Base-by-base conservation (phyloP, 1,140 invertebrate genomes). In the Pollicipes pollicipes region DNA sequence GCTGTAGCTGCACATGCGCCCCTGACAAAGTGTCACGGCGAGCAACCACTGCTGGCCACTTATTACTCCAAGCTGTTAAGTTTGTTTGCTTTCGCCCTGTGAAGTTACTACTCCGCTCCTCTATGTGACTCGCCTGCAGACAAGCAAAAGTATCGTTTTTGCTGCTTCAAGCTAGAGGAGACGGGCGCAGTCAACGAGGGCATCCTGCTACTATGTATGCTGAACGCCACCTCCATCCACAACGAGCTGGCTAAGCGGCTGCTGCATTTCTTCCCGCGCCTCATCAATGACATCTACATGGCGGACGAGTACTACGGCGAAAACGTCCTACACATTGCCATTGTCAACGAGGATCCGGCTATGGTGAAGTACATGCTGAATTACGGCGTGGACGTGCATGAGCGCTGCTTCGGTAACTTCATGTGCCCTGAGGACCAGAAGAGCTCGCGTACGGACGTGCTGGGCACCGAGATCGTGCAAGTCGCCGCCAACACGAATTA, bases 391-490 rank as follows among this genome's bases (percentile, higher is more conserved):
- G 87, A 98, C 78, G 88, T 91, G 58, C 87, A 96, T 75, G 91
- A 95, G 79, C 81, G 95, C 30, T 95, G 92, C 76, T 90, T 88
- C 74, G 96, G 96, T 0, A 94, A 91, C 75, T 98, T 98, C 76
- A 98, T 98, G 89, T 90, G 89, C 71, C 91, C 95, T 0, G 95
- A 98, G 80, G 97, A 99, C 80, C 95, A 98, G 80, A 98, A 98
- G 80, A 85, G 88, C 0, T 90, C 90, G 0, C 82, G 95, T 27
- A 84, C 84, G 0, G 95, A 98, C 79, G 90, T 87, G 0, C 78
- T 91, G 0, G 91, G 95, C 71, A 91, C 97, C 75, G 97, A 99
- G 81, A 93, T 88, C 85, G 90, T 97, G 28, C 89, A 89, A 75
- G 84, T 98, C 0, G 83, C 85, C 74, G 82, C 86, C 0, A 85